phyloP scores from a whole-genome alignment of 2,888 invertebrate genomes.

The Drosophila subquinaria region DNA sequence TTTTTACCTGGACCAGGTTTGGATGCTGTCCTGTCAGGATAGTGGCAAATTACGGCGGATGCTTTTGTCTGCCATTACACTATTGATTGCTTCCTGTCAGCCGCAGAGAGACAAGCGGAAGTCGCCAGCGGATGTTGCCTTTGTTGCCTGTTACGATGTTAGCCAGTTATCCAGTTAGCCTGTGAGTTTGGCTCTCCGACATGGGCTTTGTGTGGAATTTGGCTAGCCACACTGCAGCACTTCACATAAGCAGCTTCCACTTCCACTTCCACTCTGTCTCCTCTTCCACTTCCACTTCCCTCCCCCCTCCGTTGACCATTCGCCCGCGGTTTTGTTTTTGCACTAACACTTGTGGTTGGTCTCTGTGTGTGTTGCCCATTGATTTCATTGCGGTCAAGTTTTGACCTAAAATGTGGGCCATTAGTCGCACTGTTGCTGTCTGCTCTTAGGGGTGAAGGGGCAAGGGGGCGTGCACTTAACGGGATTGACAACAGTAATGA shows the following conservation, averaged over 20 bases:
- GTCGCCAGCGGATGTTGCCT: constrained; percentile 66
- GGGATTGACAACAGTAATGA: constrained; percentile 65
- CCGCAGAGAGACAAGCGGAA: constrained; percentile 71
- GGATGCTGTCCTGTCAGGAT: constrained; percentile 22
- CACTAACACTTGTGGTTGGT: constrained; percentile 17
- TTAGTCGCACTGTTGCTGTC: constrained; percentile 45
- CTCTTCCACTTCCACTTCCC: not conserved
- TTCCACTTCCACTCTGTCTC: constrained; percentile 1
- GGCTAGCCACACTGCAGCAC: constrained; percentile 40
- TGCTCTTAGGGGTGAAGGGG: not conserved
- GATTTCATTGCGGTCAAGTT: constrained; percentile 69
- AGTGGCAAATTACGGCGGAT: constrained; percentile 57
- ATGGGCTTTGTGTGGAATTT: constrained; percentile 57
- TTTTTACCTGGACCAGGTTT: not conserved
- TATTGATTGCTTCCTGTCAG: constrained; percentile 82
- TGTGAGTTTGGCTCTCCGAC: constrained; percentile 26
- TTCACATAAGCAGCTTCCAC: constrained; percentile 49
- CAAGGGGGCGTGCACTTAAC: constrained; percentile 46
- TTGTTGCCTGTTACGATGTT: constrained; percentile 24
- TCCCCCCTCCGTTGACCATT: constrained; percentile 7
- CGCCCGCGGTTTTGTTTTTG: constrained; percentile 53
- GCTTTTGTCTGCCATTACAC: constrained; percentile 79
- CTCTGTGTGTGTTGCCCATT: constrained; percentile 28
- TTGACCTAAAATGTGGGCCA: constrained; percentile 29
- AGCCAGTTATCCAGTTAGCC: constrained; percentile 16